phyloP scores from a whole-genome alignment of 2,888 invertebrate species.

The Scaptomyza polygonia region DNA sequence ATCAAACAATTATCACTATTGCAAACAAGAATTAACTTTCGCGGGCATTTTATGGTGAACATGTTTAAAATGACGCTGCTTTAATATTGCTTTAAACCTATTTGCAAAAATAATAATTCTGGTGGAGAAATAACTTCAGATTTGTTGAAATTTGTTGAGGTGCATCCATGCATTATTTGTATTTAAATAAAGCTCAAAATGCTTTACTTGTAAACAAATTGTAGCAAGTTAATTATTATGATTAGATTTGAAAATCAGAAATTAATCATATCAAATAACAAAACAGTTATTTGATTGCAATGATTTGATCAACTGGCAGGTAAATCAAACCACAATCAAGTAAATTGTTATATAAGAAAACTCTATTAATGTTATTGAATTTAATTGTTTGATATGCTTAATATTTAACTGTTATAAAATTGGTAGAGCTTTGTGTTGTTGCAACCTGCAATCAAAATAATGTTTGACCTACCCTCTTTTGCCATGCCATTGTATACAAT shows the following conservation, averaged over 20 bases:
- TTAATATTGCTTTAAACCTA: no score
- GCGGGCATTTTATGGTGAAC: background rate
- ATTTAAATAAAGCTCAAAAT: background rate
- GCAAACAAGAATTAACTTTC: background rate
- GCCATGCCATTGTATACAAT: background rate
- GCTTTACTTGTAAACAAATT: background rate
- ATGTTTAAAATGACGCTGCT: background rate
- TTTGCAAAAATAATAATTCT: no score
- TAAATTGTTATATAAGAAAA: background rate
- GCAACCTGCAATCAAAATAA: background rate
- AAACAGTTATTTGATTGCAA: background rate
- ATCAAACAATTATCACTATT: background rate
- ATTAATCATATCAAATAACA: background rate
- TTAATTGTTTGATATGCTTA: background rate
- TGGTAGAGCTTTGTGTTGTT: background rate
- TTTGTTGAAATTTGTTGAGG: no score
- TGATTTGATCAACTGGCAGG: background rate
- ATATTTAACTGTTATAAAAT: background rate
- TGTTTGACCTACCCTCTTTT: background rate
- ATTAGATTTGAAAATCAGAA: background rate
- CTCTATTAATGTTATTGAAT: background rate
- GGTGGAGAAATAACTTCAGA: no score
- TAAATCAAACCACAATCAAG: background rate
- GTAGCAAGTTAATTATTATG: background rate
- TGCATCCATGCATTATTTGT: background rate